Evolutionary conservation across 2,888 invertebrate species (phyloP).

Genomic region (Globia sparganii): DNA sequence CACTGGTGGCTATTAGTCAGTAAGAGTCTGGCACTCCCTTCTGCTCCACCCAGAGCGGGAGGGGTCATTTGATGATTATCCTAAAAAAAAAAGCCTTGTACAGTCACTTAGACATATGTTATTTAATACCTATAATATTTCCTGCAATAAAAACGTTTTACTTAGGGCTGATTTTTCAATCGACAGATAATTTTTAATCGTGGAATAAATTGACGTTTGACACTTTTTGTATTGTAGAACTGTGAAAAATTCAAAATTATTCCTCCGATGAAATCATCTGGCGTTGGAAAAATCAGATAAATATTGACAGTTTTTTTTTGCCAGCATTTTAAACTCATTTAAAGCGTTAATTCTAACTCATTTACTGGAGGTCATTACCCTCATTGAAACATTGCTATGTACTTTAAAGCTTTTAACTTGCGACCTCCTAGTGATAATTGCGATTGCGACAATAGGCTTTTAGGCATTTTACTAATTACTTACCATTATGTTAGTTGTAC

Average conservation of each 20-base stretch:
- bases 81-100: no score
- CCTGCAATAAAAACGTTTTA: background rate
- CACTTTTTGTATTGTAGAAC: no score
- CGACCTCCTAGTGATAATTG: constrained; percentile 18
- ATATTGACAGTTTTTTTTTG: background rate
- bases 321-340: constrained; percentile 13
- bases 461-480: constrained; percentile 10
- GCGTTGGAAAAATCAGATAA: background rate
- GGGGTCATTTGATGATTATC: no score
- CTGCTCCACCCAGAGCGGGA: no score
- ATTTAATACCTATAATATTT: background rate
- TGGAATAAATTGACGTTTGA: no score
- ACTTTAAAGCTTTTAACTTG: constrained; percentile 37
- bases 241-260: no score
- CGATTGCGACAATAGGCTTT: constrained; percentile 44
- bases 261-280: no score
- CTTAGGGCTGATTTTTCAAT: no score
- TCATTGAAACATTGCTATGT: constrained; percentile 27
- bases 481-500: constrained; percentile 17
- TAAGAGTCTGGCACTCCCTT: no score
- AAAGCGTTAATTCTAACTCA: constrained; percentile 8
- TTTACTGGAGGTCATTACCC: constrained; percentile 20
- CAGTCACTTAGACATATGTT: background rate
- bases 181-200: no score
- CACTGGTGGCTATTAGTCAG: no score